These are phyloP conservation scores for Eurytoma californica DNA, from an alignment of 2,888 invertebrate genomes.

Conservation along the genomic window DNA sequence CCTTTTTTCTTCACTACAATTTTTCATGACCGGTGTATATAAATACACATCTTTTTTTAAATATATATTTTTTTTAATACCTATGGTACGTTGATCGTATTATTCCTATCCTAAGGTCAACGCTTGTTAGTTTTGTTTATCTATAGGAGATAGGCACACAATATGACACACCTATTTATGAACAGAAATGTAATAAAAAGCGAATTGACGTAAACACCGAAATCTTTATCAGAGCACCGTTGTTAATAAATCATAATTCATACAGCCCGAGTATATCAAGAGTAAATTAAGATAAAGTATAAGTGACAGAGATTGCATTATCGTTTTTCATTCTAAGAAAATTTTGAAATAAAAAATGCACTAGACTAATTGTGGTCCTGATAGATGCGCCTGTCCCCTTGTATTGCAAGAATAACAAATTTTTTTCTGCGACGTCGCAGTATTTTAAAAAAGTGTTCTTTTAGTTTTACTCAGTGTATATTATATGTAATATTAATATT, in stretches of 20 bases:
- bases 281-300: too few relatives aligned
- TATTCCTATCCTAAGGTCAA: constrained; percentile 48
- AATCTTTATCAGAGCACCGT: too few relatives aligned
- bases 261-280: too few relatives aligned
- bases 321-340: too few relatives aligned
- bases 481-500: constrained; percentile 5
- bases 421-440: constrained; percentile 13
- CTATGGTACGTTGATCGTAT: constrained; percentile 48
- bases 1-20: constrained; percentile 21
- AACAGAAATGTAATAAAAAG: neutral
- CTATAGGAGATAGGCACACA: too few relatives aligned
- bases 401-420: constrained; percentile 32
- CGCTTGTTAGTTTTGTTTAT: constrained; percentile 15
- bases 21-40: constrained; percentile 20
- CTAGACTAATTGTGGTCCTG: neutral
- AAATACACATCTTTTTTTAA: constrained; percentile 14
- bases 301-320: too few relatives aligned
- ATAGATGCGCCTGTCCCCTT: constrained; percentile 1
- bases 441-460: constrained; percentile 21
- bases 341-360: too few relatives aligned
- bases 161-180: too few relatives aligned
- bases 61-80: constrained; percentile 33
- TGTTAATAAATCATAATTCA: too few relatives aligned
- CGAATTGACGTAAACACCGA: too few relatives aligned
- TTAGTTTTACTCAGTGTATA: constrained; percentile 6